Evolutionary conservation across 2,888 invertebrate genomes (phyloP), one percentile per base, ranked within the genome.

Genomic region (Andricus curvator): DNA sequence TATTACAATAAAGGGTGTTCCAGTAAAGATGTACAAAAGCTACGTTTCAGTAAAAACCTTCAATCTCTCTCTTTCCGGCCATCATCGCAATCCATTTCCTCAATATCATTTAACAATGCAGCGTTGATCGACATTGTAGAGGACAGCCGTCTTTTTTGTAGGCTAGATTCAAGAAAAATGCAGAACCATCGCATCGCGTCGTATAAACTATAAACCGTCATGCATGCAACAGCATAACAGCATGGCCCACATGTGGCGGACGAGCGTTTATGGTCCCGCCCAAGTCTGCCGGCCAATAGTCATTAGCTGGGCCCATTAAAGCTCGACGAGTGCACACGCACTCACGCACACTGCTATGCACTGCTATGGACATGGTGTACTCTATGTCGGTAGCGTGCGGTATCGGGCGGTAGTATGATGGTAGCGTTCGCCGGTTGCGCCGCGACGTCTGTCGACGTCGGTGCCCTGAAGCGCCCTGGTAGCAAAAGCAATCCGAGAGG

Each of bases 271-370:
- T 88, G 89, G 92, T 92, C 92, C 92, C 92, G 92, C 92, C 92
- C 92, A 92, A 88, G 90, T 91, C 90, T 88, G 90, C 88, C 88
- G 92, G 90, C 92, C 93, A 93, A 93, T 93, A 92, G 92, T 93
- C 92, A 93, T 93, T 92, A 92, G 91, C 91, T 89, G 91, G 90
- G 91, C 90, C 92, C 92, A 92, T 92, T 92, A 92, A 92, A 91
- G 88, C 90, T 88, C 89, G 88, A 81, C 82, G 87, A 86, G 88
- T 88, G 88, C 89, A 89, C 88, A 89, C 89, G 89, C 89, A 88
- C 88, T 85, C 85, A 84, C 84, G 84, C 86, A 87, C 84, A 81
- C 84, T 83, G 77, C 80, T 83, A 81, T 84, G 67, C 62, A 67
- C 80, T 82, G 78, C 11, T 44, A 33, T 22, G 70, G 13, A 20